Percentiles rank a stretch among this genome's conserved stretches.
Conservation (phyloP, 1,140 invertebrate species). For the Condylostylus longicornis region DNA sequence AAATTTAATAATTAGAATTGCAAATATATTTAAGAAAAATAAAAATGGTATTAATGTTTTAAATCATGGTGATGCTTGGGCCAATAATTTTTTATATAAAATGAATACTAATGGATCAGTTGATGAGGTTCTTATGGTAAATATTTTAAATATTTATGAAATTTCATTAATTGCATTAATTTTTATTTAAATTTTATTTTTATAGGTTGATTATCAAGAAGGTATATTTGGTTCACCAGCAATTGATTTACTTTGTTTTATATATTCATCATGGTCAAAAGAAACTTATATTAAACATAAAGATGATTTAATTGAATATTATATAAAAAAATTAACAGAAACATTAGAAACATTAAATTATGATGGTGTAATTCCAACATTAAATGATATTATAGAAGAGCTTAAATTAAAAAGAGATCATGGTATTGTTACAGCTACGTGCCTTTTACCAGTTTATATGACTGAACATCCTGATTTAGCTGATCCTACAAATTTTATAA, state of each 20-base stretch:
- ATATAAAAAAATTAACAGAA: constrained; percentile 14
- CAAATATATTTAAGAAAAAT: not conserved
- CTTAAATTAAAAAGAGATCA: constrained; percentile 15
- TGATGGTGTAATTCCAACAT: constrained; percentile 21
- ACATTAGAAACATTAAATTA: constrained; percentile 26
- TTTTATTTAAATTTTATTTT: not conserved
- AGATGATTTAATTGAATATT: constrained; percentile 25
- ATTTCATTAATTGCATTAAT: not conserved
- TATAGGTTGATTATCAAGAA: constrained; percentile 13
- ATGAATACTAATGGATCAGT: constrained; percentile 33
- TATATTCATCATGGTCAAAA: constrained; percentile 8
- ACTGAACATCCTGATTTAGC: constrained; percentile 9
- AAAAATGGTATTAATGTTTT: constrained; percentile 38
- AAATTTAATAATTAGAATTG: too few relatives aligned
- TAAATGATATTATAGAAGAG: constrained; percentile 15
- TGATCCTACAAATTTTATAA: constrained; percentile 8
- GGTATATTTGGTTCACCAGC: constrained; percentile 12
- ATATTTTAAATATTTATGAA: too few relatives aligned
- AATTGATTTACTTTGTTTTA: constrained; percentile 12
- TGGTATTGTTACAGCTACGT: constrained; percentile 11
- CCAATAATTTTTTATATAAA: constrained; percentile 46
- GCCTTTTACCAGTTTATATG: constrained; percentile 8
- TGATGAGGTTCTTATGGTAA: constrained; percentile 37
- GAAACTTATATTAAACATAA: constrained; percentile 13
- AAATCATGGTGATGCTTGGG: constrained; percentile 46